Evolutionary conservation across 2,113 vertebrate genomes (phyloP).

Genomic region (Tringa solitaria): DNA sequence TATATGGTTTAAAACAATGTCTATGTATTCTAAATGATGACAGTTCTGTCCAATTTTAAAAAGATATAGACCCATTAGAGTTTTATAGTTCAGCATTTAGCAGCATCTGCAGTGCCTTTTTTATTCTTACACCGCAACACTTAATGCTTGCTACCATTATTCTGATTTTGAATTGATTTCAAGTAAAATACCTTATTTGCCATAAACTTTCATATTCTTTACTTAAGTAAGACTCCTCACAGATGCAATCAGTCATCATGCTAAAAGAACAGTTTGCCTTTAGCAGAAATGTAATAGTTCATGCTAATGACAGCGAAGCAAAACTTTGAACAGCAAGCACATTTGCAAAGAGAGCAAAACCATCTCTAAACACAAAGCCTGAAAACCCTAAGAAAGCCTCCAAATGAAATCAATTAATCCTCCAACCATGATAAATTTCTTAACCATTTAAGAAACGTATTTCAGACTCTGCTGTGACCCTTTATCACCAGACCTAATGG

Average conservation of each 20-base stretch:
- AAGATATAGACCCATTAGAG: slow-evolving; percentile 56
- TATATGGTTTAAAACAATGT: slow-evolving; percentile 17
- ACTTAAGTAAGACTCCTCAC: slow-evolving; percentile 6
- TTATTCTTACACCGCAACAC: background rate
- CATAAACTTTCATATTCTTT: slow-evolving; percentile 53
- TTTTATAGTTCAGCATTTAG: slow-evolving; percentile 52
- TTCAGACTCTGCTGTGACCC: slow-evolving; percentile 78
- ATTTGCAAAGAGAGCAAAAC: slow-evolving; percentile 43
- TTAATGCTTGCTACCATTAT: slow-evolving; percentile 42
- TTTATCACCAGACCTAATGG: slow-evolving; percentile 81
- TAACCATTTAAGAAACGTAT: slow-evolving; percentile 79
- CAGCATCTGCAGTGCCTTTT: slow-evolving; percentile 31
- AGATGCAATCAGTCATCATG: slow-evolving; percentile 44
- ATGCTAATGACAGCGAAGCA: background rate
- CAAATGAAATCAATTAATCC: slow-evolving; percentile 85
- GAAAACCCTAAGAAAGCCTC: slow-evolving; percentile 73
- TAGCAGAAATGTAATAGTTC: background rate
- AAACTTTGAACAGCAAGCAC: slow-evolving; percentile 42
- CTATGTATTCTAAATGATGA: slow-evolving; percentile 38
- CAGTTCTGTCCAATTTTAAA: slow-evolving; percentile 51
- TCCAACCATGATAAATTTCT: slow-evolving; percentile 77
- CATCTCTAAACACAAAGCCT: slow-evolving; percentile 64
- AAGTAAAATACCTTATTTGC: slow-evolving; percentile 54
- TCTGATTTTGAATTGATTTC: slow-evolving; percentile 54
- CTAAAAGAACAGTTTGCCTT: slow-evolving; percentile 39